A percentile compares a stretch with the other conserved stretches of the same genome.
phyloP scores from a whole-genome alignment of 1,140 invertebrate species.

The Colletes latitarsis region DNA sequence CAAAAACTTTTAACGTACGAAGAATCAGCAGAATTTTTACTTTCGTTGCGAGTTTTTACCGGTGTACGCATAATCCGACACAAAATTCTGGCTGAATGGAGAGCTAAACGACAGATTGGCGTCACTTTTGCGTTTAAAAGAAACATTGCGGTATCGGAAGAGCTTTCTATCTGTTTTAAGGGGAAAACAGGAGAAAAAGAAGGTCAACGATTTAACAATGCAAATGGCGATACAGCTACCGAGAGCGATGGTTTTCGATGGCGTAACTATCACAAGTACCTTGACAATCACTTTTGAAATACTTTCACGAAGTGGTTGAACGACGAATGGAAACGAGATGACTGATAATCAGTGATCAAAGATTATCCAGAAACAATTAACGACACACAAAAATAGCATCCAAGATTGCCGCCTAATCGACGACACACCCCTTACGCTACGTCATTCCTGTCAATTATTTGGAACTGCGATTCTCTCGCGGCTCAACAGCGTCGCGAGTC shows the following conservation, averaged over 20 bases:
- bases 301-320: not conserved
- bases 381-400: not conserved
- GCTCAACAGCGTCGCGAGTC: not conserved
- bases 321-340: not conserved
- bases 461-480: not conserved
- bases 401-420: constrained; percentile 21
- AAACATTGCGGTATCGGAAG: not conserved
- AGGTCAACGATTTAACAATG: constrained; percentile 42
- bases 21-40: not conserved
- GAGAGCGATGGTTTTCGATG: constrained; percentile 37
- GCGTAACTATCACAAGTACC: constrained; percentile 21
- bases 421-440: constrained; percentile 63
- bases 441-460: constrained; percentile 55
- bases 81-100: not conserved
- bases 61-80: not conserved
- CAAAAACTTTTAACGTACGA: too few species aligned
- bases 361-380: not conserved
- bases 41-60: not conserved
- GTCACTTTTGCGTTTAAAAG: not conserved
- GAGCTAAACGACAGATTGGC: not conserved
- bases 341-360: not conserved
- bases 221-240: constrained; percentile 58
- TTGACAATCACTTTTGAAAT: not conserved
- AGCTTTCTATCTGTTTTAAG: not conserved
- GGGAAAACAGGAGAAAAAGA: constrained; percentile 33